Evolutionary conservation across 2,797 vertebrate genomes (phyloP).

Genomic region (Lophura swinhoii): DNA sequence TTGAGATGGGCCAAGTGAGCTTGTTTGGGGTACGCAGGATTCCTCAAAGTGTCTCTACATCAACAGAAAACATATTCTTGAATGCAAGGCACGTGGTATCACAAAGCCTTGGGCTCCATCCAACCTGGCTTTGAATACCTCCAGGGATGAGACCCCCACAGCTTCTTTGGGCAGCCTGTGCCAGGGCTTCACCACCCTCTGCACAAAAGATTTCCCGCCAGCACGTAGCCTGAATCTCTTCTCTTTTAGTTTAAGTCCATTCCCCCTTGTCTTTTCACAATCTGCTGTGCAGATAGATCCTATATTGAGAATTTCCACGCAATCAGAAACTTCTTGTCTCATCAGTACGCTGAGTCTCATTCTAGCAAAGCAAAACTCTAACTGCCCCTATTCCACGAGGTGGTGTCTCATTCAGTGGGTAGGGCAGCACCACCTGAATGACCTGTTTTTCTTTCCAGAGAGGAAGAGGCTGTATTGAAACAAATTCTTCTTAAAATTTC

Average conservation of each 20-base stretch:
- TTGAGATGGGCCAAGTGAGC: neutral
- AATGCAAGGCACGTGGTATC: neutral
- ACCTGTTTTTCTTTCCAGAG: neutral
- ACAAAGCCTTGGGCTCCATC: neutral
- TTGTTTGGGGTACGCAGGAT: fast-evolving
- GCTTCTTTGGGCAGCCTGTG: neutral
- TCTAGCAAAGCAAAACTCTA: neutral
- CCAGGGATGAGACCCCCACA: neutral
- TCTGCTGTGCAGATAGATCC: neutral
- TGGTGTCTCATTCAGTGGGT: neutral
- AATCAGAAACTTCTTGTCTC: neutral
- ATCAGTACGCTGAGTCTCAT: fast-evolving
- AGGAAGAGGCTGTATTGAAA: neutral
- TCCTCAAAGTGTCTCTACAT: neutral
- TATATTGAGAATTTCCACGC: neutral
- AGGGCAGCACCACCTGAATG: neutral
- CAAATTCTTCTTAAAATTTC: neutral
- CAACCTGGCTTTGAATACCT: neutral
- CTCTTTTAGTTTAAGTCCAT: neutral
- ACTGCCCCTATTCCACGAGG: neutral
- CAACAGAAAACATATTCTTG: neutral
- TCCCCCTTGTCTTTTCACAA: neutral
- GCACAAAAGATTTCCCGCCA: neutral
- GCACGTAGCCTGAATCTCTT: neutral
- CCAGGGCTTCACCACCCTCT: neutral